These are phyloP conservation scores for Drosophila kanapiae DNA, from an alignment of 1,140 invertebrate genomes.

Conservation along the genomic window DNA sequence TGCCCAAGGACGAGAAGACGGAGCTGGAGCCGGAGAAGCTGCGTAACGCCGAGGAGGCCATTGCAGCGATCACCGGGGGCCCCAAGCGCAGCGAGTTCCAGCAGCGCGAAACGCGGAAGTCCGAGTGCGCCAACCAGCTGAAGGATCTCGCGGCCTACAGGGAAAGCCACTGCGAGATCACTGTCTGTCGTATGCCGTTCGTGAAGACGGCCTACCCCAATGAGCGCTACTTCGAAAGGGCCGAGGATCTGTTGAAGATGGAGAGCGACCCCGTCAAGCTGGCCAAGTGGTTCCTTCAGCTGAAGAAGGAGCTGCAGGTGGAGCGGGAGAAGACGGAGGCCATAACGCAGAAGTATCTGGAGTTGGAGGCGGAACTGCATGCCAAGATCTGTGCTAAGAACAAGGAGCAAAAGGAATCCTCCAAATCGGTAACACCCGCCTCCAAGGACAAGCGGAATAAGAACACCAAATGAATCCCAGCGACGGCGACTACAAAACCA, in stretches of 20 bases:
- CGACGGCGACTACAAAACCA: too few relatives aligned
- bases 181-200: not conserved
- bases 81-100: conserved; percentile 41
- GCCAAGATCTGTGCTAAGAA: too few relatives aligned
- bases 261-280: conserved; percentile 5
- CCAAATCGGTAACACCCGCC: too few relatives aligned
- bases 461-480: too few relatives aligned
- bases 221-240: conserved; percentile 3
- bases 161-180: not conserved
- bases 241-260: conserved; percentile 17
- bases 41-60: not conserved
- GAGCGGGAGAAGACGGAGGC: conserved; percentile 15
- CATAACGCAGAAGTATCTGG: conserved; percentile 11
- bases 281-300: conserved; percentile 17
- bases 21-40: conserved; percentile 2
- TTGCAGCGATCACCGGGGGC: not conserved
- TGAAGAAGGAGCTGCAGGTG: conserved; percentile 6
- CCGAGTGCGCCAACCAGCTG: conserved; percentile 15
- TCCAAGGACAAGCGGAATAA: too few relatives aligned
- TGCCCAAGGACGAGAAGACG: not conserved
- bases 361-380: not conserved
- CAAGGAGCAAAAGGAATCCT: too few relatives aligned
- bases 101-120: conserved; percentile 23
- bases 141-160: conserved; percentile 8
- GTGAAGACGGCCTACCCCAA: accelerated